These are phyloP conservation scores for Antedon bifida DNA, from an alignment of 35 echinoderm and acorn worm genomes.

Conservation along the genomic window DNA sequence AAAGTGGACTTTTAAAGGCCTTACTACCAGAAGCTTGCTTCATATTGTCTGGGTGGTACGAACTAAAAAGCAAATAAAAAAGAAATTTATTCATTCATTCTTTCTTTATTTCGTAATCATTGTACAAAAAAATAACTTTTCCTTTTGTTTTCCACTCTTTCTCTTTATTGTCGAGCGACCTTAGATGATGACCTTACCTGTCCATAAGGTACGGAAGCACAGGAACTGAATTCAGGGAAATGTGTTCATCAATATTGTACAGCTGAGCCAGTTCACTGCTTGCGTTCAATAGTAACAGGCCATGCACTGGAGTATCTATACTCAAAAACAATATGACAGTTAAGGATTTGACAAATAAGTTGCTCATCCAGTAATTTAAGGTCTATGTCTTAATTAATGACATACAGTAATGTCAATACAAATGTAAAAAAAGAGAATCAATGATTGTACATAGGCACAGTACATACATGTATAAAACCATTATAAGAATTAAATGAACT, in stretches of 20 bases:
- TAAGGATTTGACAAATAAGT: not conserved
- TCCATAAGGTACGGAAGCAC: constrained; percentile 44
- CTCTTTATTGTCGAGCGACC: no score
- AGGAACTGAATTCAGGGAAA: constrained; percentile 43
- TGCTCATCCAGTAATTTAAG: not conserved
- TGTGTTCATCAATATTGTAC: constrained; percentile 63
- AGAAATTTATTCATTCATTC: not conserved
- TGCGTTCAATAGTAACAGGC: constrained; percentile 53
- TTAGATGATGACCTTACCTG: constrained; percentile 23
- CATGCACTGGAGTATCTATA: constrained; percentile 30
- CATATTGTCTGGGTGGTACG: not conserved
- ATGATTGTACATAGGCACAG: no score
- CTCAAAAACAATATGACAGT: not conserved
- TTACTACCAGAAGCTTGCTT: not conserved
- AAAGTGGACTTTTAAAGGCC: not conserved
- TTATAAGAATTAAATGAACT: no score
- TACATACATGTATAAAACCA: no score
- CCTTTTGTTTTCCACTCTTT: no score
- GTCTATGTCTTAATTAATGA: no score
- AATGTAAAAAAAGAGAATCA: no score
- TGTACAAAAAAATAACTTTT: no score
- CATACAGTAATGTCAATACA: no score
- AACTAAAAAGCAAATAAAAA: not conserved
- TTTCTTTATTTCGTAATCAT: no score
- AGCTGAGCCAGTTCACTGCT: constrained; percentile 57